These are phyloP conservation scores for Carassius gibelio DNA, from an alignment of 2,113 vertebrate species.

Conservation along the genomic window DNA sequence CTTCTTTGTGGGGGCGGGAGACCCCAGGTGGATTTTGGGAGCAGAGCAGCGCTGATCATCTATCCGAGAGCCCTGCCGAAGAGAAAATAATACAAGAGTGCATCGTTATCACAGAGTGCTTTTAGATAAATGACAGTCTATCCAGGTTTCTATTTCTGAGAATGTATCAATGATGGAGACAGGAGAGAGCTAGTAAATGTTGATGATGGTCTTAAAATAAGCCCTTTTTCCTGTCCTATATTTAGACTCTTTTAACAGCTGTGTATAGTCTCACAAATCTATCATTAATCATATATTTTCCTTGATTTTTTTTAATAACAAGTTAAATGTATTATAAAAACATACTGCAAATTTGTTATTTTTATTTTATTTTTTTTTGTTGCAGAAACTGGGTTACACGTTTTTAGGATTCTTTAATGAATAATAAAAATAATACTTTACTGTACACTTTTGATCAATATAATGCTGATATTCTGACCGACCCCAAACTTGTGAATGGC, in stretches of 20 bases:
- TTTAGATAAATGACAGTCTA: conserved; percentile 14
- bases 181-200: conserved; percentile 10
- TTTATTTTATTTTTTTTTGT: too few species aligned
- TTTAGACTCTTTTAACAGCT: not conserved
- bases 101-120: conserved; percentile 8
- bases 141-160: not conserved
- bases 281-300: not conserved
- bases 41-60: conserved; percentile 69
- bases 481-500: not conserved
- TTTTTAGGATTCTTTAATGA: too few species aligned
- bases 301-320: not conserved
- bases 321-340: not conserved
- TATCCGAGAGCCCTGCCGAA: conserved; percentile 65
- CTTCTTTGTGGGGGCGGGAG: conserved; percentile 59
- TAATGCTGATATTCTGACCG: not conserved
- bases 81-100: not conserved
- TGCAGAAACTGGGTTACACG: not conserved
- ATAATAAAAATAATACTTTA: not conserved
- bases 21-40: conserved; percentile 59
- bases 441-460: not conserved
- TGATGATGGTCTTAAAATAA: conserved; percentile 8
- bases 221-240: not conserved
- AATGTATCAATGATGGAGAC: not conserved
- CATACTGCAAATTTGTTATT: too few species aligned
- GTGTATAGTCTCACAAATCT: not conserved